These are phyloP conservation scores for Orthosia incerta DNA, from an alignment of 2,888 invertebrate genomes.

Conservation along the genomic window DNA sequence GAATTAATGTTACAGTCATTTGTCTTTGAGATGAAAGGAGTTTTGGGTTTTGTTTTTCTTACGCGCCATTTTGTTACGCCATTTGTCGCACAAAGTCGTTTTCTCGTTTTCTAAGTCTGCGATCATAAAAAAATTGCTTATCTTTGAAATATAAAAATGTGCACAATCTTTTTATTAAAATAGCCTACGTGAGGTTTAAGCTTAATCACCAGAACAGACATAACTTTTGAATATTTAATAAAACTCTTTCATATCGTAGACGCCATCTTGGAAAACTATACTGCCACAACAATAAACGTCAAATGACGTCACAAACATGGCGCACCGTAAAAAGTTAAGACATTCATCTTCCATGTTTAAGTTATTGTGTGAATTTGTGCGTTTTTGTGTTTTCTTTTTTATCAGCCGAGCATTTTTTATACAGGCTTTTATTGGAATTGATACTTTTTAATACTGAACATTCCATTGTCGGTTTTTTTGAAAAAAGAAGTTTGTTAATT, in stretches of 20 bases:
- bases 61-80: slow-evolving; percentile 62
- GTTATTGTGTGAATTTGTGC: slow-evolving; percentile 69
- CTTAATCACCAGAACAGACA: slow-evolving; percentile 57
- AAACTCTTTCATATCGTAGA: slow-evolving; percentile 54
- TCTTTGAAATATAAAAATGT: slow-evolving; percentile 53
- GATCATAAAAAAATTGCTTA: slow-evolving; percentile 53
- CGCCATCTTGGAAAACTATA: slow-evolving; percentile 65
- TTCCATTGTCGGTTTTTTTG: slow-evolving; percentile 64
- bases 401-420: slow-evolving; percentile 62
- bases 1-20: slow-evolving; percentile 78
- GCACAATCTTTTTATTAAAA: slow-evolving; percentile 61
- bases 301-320: slow-evolving; percentile 68
- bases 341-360: slow-evolving; percentile 68
- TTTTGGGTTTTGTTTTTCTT: slow-evolving; percentile 70
- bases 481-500: slow-evolving; percentile 67
- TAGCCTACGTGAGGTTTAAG: slow-evolving; percentile 60
- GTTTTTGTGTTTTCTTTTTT: slow-evolving; percentile 69
- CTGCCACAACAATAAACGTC: slow-evolving; percentile 62
- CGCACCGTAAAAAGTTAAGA: slow-evolving; percentile 63
- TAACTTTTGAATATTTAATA: slow-evolving; percentile 66
- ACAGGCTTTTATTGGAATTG: slow-evolving; percentile 69
- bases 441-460: slow-evolving; percentile 66
- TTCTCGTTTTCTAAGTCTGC: slow-evolving; percentile 34
- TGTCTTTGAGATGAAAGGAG: slow-evolving; percentile 77
- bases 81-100: slow-evolving; percentile 41